phyloP scores from a whole-genome alignment of 2,888 invertebrate species.

The Cosmorhoe ocellata region DNA sequence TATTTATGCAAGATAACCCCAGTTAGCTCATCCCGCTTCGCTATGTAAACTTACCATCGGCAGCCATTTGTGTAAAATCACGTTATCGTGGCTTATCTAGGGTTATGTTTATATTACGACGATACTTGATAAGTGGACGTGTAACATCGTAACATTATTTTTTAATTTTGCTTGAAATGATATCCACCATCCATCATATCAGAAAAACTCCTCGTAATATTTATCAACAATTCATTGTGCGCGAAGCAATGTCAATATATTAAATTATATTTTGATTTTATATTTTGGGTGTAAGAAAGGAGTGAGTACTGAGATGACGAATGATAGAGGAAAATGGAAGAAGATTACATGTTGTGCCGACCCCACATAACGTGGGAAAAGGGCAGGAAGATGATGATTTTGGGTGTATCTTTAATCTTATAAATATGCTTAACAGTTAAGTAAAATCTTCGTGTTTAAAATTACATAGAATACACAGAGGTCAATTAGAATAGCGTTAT shows the following conservation, averaged over 20 bases:
- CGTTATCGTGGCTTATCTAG: conserved; percentile 61
- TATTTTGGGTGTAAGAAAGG: conserved; percentile 13
- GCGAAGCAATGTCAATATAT: conserved; percentile 16
- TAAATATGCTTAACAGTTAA: conserved; percentile 17
- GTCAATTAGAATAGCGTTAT: conserved; percentile 36
- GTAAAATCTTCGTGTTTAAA: too few species aligned
- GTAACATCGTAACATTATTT: conserved; percentile 38
- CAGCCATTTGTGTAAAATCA: conserved; percentile 60
- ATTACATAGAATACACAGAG: conserved; percentile 21
- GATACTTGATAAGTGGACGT: conserved; percentile 42
- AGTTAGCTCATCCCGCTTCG: conserved; percentile 9
- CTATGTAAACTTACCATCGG: conserved; percentile 17
- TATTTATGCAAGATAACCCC: conserved; percentile 33
- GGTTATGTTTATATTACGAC: conserved; percentile 57
- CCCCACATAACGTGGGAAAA: too few species aligned
- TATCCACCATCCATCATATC: too few species aligned
- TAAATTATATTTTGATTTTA: conserved; percentile 23
- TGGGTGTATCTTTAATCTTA: conserved; percentile 21
- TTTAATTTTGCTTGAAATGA: too few species aligned
- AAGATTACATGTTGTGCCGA: too few species aligned
- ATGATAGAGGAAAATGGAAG: too few species aligned
- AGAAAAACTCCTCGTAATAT: conserved; percentile 1
- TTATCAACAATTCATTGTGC: conserved; percentile 4
- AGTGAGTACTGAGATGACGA: too few species aligned
- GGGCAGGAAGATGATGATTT: too few species aligned